A percentile compares a stretch with the other conserved stretches of the same genome.
phyloP scores from a whole-genome alignment of 2,113 vertebrate species.

The Ondatra zibethicus region DNA sequence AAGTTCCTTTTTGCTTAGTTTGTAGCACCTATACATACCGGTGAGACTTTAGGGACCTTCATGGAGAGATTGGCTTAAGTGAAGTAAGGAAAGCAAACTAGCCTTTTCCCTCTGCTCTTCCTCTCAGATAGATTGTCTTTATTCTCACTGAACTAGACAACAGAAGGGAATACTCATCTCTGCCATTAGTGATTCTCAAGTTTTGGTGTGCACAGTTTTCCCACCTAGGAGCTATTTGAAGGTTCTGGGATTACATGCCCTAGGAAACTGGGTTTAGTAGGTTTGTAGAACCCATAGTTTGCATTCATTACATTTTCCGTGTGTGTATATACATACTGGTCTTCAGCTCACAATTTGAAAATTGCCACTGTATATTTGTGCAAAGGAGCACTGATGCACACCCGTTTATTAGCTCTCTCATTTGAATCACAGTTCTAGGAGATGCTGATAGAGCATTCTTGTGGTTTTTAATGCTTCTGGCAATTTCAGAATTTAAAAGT shows the following conservation, averaged over 20 bases:
- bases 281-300: neutral
- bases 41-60: slow-evolving; percentile 4
- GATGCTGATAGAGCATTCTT: neutral
- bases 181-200: slow-evolving; percentile 5
- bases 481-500: neutral
- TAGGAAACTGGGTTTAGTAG: neutral
- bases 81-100: slow-evolving; percentile 15
- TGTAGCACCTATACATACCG: neutral
- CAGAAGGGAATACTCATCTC: neutral
- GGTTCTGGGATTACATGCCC: neutral
- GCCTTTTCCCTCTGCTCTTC: neutral
- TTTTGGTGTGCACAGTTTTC: neutral
- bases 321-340: neutral
- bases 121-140: neutral
- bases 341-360: neutral
- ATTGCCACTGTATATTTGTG: neutral
- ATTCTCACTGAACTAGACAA: neutral
- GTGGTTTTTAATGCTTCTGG: slow-evolving; percentile 13
- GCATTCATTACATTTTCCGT: neutral
- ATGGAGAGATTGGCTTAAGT: neutral
- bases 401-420: neutral
- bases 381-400: neutral
- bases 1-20: slow-evolving; percentile 55
- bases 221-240: neutral
- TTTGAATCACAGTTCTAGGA: slow-evolving; percentile 20